Base-by-base conservation (phyloP, 1,140 invertebrate species). In the Helicoverpa zea region DNA sequence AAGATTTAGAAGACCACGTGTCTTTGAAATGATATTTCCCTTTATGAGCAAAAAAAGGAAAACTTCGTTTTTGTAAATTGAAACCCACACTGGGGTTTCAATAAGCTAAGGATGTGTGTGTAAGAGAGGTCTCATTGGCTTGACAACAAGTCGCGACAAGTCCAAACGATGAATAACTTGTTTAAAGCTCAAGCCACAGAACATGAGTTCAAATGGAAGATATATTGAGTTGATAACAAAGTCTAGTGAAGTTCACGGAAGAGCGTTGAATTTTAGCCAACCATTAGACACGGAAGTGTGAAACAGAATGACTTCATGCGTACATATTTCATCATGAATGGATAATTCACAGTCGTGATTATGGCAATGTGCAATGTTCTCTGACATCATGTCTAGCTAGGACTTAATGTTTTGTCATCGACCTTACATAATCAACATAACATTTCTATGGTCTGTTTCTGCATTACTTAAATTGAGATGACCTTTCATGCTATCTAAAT, bases 311-410 rank as follows among this genome's bases (percentile, higher is more conserved):
- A 72, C 68, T 72, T 72, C 68, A 72, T 72, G 47, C 68, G 49
- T 72, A 68, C 64, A 47, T 43, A 54, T 72, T 72, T 54, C 68
- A 72, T 72, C 68, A 72, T 72, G 68, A 72, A 72, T 72, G 68
- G 49, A 72, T 72, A 54, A 52, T 54, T 72, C 49, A 72, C 30
- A 52, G 68, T 18, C 49, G 54, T 49, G 64, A 68, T 68, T 49
- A 68, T 49, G 64, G 64, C 43, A 49, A 49, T 18, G 43, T 68
- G 64, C 64, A 68, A 43, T 68, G 3, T 43, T 4, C 47, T 64
- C 29, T 72, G 68, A 72, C 68, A 72, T 72, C 68, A 72, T 68
- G 49, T 51, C 23, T 54, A 30, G 12, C 23, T 54, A 30, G 12
- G 49, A 29, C n/a, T 54, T 7, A 10, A 72, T n/a, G 49, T 51